These are phyloP conservation scores for Chironomus tepperi DNA, from an alignment of 1,140 invertebrate species.

Conservation along the genomic window DNA sequence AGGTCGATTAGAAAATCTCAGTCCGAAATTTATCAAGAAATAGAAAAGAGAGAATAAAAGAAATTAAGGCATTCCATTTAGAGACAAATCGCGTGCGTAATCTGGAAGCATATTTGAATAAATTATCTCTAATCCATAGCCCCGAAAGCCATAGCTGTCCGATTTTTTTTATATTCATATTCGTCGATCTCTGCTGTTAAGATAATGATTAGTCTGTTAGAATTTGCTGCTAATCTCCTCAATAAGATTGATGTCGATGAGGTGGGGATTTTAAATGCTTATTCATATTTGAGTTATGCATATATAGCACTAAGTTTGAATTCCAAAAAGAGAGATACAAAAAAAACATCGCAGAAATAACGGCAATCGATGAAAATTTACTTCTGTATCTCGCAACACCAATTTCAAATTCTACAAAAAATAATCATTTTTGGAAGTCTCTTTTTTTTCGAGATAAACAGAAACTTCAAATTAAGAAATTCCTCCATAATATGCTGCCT, in stretches of 20 bases:
- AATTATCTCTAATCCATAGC: background rate
- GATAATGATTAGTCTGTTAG: slow-evolving; percentile 13
- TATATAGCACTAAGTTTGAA: no score
- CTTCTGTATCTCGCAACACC: background rate
- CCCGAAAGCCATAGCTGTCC: background rate
- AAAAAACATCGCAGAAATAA: background rate
- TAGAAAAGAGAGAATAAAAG: background rate
- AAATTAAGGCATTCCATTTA: slow-evolving; percentile 16
- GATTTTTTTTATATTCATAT: background rate
- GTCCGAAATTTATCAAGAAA: background rate
- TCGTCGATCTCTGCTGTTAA: background rate
- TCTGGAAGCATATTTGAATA: slow-evolving; percentile 21
- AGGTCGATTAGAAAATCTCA: background rate
- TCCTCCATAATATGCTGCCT: background rate
- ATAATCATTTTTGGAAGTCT: background rate
- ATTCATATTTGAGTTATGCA: no score
- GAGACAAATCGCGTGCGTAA: slow-evolving; percentile 20
- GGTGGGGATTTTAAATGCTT: background rate
- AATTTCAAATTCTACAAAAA: background rate
- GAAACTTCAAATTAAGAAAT: background rate
- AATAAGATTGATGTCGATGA: slow-evolving; percentile 5
- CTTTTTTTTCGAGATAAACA: background rate
- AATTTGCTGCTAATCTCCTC: background rate
- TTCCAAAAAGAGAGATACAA: no score
- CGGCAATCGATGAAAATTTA: background rate